Percentiles rank a stretch among this genome's conserved stretches.
Conservation (phyloP, 2,113 vertebrate genomes). For the Rhinoderma darwinii region DNA sequence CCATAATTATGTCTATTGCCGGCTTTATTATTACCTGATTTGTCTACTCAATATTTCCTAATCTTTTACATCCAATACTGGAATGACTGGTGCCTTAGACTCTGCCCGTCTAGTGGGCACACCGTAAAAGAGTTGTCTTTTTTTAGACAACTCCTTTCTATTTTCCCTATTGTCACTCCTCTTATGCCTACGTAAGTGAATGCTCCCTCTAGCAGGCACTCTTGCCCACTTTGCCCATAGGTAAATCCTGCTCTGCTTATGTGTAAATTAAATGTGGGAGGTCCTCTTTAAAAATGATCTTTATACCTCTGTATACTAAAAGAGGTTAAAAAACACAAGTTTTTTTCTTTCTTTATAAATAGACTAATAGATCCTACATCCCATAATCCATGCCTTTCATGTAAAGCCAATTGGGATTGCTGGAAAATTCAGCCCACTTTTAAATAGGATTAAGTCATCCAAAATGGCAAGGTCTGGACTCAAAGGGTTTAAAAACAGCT, state of each 20-base stretch:
- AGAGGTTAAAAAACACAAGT: neutral
- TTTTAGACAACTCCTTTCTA: no score
- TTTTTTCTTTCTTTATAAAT: slow-evolving; percentile 2
- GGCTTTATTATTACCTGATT: no score
- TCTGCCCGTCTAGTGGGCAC: no score
- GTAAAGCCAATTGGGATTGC: slow-evolving; percentile 8
- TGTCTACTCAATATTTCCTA: no score
- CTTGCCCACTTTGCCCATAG: neutral
- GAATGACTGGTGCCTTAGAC: no score
- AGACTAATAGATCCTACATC: slow-evolving; percentile 18
- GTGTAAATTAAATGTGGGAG: neutral
- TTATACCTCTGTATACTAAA: neutral
- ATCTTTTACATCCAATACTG: no score
- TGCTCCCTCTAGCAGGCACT: neutral
- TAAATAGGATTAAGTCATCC: slow-evolving; percentile 1
- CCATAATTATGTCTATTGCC: no score
- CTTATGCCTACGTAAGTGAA: neutral
- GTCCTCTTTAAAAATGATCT: neutral
- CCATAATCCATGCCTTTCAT: slow-evolving; percentile 47
- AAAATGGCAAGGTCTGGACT: neutral
- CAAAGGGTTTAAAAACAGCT: slow-evolving; percentile 15
- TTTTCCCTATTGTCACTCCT: no score
- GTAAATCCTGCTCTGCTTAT: neutral
- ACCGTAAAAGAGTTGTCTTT: no score
- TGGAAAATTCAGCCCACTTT: slow-evolving; percentile 1